Evolutionary conservation across 1,140 invertebrate genomes (phyloP).

Genomic region (Laupala kohalensis): DNA sequence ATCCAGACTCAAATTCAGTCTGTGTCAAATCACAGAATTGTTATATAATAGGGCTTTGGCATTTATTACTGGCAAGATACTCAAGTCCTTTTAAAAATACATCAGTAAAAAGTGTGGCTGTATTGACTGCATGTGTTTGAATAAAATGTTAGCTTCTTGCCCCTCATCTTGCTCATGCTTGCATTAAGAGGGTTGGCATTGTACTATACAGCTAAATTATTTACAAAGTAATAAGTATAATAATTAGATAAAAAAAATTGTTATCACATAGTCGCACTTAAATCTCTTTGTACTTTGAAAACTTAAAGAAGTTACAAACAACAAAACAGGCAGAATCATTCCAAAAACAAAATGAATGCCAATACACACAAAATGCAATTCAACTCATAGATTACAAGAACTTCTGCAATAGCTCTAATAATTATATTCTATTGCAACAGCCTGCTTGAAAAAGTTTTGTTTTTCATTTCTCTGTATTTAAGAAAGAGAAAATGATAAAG

Average conservation of each 20-base stretch:
- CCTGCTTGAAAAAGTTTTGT: conserved; percentile 7
- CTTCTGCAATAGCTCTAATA: conserved; percentile 7
- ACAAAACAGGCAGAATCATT: conserved; percentile 4
- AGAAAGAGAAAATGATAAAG: conserved; percentile 10
- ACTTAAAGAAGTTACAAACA: conserved; percentile 3
- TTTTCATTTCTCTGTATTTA: conserved; percentile 7
- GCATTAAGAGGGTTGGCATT: background rate
- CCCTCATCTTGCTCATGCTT: background rate
- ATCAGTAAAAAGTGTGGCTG: background rate
- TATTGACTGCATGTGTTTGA: background rate
- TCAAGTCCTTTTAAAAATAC: too few relatives aligned
- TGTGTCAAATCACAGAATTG: too few relatives aligned
- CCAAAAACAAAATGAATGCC: background rate
- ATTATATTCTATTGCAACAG: conserved; percentile 6
- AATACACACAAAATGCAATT: background rate
- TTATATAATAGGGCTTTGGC: background rate
- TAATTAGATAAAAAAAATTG: background rate
- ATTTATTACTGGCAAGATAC: background rate
- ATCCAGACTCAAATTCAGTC: too few relatives aligned
- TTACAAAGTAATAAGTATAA: background rate
- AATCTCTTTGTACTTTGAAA: conserved; percentile 7
- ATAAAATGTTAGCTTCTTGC: background rate
- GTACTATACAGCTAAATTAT: background rate
- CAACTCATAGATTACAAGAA: background rate
- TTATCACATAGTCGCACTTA: background rate